A percentile compares a stretch with the other conserved stretches of the same genome.
These are phyloP conservation scores for Varroa destructor DNA, from an alignment of 1,140 invertebrate genomes.

Conservation along the genomic window DNA sequence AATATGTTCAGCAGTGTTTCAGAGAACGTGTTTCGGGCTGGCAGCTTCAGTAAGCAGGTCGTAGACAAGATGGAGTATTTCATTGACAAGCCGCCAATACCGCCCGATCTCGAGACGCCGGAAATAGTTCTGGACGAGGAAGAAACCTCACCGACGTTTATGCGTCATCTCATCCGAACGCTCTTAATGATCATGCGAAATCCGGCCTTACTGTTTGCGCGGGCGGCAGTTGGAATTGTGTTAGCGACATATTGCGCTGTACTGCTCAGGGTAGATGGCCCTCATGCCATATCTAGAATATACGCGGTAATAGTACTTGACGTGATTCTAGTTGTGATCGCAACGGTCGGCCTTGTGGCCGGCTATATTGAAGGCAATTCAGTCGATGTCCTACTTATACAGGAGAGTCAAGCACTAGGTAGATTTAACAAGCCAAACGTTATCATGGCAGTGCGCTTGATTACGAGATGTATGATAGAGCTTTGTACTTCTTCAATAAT, in stretches of 20 bases:
- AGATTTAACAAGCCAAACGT: not conserved
- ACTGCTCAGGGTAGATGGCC: not conserved
- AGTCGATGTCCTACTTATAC: not conserved
- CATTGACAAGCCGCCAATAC: not conserved
- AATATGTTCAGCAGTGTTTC: conserved; percentile 2
- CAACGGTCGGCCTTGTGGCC: not conserved
- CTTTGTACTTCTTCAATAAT: not conserved
- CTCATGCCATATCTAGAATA: not conserved
- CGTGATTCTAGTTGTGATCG: not conserved
- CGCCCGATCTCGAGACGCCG: not conserved
- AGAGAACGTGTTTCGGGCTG: not conserved
- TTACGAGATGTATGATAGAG: not conserved
- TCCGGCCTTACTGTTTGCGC: not conserved
- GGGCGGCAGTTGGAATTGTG: not conserved
- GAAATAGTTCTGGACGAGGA: not conserved
- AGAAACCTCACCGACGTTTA: not conserved
- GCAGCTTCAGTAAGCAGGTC: not conserved
- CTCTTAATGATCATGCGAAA: too few species aligned
- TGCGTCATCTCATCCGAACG: not conserved
- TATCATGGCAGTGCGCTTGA: not conserved
- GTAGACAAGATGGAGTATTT: not conserved
- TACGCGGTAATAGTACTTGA: not conserved
- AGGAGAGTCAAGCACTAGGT: not conserved
- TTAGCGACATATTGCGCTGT: not conserved
- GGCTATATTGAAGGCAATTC: not conserved